Base-by-base conservation (phyloP, 2,113 vertebrate species). In the Tragelaphus buxtoni region DNA sequence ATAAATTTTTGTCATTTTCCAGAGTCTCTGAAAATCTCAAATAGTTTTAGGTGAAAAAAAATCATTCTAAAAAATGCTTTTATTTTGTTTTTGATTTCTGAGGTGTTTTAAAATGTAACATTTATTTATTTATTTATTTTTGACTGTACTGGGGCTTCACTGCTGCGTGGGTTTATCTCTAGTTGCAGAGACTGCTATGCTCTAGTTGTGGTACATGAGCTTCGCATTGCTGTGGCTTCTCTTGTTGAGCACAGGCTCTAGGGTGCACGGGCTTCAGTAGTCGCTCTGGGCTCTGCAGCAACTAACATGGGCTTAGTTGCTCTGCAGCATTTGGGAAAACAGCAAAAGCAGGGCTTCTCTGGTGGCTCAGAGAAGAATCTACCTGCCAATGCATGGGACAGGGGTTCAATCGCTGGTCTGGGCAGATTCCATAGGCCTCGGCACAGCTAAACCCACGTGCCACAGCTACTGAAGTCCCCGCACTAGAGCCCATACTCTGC, bases 1-100 rank as follows among this genome's bases (percentile, higher is more conserved):
- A 81, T 4, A 72, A 12, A 56, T 89, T 24, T 85, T 72, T 63
- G 22, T 42, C 24, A 89, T 84, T 94, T 97, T 79, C 49, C 61
- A 58, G 10, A 7, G 32, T 85, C 30, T 61, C 14, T 42, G 72
- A 60, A 92, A 92, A 72, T 92, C 17, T 94, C 79, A 51, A 79
- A 89, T 72, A 53, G 51, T 80, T 93, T 94, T 35, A 42, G 20
- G 58, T 74, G 53, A 80, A 88, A 85, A 69, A 69, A 16, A 72
- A 5, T 69, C 35, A 35, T 93, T 51, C 77, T 63, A 45, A 91
- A 77, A 51, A 83, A 72, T 72, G 42, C 76, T 76, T 16, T 28
- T 74, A 42, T 51, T 79, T 55, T 91, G 16, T 49, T 84, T 94
- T 56, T 28, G 18, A 42, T 32, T 94, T 92, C 74, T 76, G 84